Percentiles rank a stretch among this genome's conserved stretches.
Conservation (phyloP, 2,113 vertebrate species). For the Forbesichthys agassizii region DNA sequence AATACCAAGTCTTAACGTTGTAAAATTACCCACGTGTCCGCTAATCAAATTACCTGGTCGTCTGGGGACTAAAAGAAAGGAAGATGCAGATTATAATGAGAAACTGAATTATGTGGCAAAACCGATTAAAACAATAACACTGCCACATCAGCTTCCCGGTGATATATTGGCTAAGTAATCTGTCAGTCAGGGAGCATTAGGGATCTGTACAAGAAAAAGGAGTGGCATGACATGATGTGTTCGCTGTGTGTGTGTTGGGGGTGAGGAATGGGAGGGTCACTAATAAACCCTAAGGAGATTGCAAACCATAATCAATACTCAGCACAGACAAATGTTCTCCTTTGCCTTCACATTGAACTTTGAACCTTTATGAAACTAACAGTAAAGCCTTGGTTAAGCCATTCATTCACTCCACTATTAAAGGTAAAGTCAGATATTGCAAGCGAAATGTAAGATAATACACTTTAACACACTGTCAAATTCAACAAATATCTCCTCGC, state of each 20-base stretch:
- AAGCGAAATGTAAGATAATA: too few species aligned
- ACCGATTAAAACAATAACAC: slow-evolving; percentile 68
- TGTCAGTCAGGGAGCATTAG: slow-evolving; percentile 61
- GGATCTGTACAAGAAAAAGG: slow-evolving; percentile 49
- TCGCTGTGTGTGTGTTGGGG: slow-evolving; percentile 23
- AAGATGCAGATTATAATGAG: slow-evolving; percentile 40
- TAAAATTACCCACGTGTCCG: slow-evolving; percentile 37
- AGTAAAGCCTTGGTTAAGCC: slow-evolving; percentile 53
- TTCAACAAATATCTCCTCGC: too few species aligned
- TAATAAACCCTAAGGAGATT: slow-evolving; percentile 63
- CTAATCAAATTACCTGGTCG: slow-evolving; percentile 49
- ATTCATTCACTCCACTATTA: background rate
- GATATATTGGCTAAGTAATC: slow-evolving; percentile 59
- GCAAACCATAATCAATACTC: slow-evolving; percentile 66
- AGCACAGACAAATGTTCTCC: slow-evolving; percentile 56
- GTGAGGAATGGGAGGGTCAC: slow-evolving; percentile 15
- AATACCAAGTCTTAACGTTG: slow-evolving; percentile 28
- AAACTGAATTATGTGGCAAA: slow-evolving; percentile 61
- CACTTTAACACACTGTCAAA: too few species aligned
- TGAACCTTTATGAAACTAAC: slow-evolving; percentile 47
- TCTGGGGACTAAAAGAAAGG: slow-evolving; percentile 19
- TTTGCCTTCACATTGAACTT: slow-evolving; percentile 67
- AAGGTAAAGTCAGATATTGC: too few species aligned
- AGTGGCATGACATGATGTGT: slow-evolving; percentile 50
- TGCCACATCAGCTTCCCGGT: slow-evolving; percentile 54